These are phyloP conservation scores for Strongylocentrotus purpuratus DNA, from an alignment of 35 echinoderm and acorn worm genomes.

Conservation along the genomic window DNA sequence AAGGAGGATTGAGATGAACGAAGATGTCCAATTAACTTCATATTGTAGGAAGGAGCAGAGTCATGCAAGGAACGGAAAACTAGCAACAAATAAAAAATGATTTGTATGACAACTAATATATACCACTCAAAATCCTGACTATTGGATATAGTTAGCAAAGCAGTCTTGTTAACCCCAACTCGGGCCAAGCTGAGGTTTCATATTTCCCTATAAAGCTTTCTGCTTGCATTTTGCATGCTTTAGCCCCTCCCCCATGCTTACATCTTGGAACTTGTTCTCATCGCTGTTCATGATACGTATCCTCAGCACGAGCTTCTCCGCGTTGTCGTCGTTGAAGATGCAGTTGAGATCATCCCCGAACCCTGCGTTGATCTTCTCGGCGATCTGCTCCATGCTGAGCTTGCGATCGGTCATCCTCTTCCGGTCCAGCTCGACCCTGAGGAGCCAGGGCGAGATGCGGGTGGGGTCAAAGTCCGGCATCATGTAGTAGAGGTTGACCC, in stretches of 20 bases:
- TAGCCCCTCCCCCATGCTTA: slow-evolving; percentile 59
- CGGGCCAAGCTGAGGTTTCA: too few relatives aligned
- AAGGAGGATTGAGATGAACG: too few relatives aligned
- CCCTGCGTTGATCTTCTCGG: slow-evolving; percentile 98
- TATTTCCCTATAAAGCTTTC: too few relatives aligned
- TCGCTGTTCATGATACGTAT: slow-evolving; percentile 99
- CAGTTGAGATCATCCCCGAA: slow-evolving; percentile 98
- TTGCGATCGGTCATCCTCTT: slow-evolving; percentile 99
- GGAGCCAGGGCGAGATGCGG: slow-evolving; percentile 94
- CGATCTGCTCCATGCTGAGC: slow-evolving; percentile 97
- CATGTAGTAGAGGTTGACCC: slow-evolving; percentile 99
- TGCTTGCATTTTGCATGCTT: background rate
- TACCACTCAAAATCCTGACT: too few relatives aligned
- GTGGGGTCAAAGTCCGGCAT: slow-evolving; percentile 99
- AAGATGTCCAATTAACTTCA: too few relatives aligned
- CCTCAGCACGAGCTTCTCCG: slow-evolving; percentile 94
- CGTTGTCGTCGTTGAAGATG: slow-evolving; percentile 99
- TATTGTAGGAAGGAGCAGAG: too few relatives aligned
- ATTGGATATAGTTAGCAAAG: too few relatives aligned
- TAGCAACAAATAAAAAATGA: too few relatives aligned
- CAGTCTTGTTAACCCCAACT: too few relatives aligned
- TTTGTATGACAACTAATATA: too few relatives aligned
- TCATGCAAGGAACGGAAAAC: too few relatives aligned
- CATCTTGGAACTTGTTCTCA: slow-evolving; percentile 93
- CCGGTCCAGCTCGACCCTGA: slow-evolving; percentile 94